phyloP scores from a whole-genome alignment of 2,113 vertebrate species.

The Cyanoramphus novaezelandiae region DNA sequence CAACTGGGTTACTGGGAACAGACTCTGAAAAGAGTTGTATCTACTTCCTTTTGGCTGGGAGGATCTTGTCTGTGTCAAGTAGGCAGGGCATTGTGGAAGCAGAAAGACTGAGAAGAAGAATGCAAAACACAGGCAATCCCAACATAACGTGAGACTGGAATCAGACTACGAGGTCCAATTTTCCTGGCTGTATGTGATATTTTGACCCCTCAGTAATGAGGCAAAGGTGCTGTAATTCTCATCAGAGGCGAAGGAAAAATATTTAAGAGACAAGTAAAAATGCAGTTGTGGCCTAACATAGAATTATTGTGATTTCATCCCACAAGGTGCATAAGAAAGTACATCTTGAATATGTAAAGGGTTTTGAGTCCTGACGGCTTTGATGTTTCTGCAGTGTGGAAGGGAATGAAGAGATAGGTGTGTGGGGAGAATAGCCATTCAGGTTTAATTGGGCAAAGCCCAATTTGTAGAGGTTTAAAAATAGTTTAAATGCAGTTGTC shows the following conservation, averaged over 20 bases:
- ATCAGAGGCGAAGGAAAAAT: neutral
- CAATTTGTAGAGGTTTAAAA: neutral
- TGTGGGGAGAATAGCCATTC: neutral
- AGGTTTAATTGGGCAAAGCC: neutral
- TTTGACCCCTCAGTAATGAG: neutral
- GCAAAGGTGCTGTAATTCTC: neutral
- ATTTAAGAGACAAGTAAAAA: neutral
- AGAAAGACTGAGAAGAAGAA: neutral
- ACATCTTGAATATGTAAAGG: neutral
- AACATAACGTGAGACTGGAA: neutral
- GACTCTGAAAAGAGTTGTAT: neutral
- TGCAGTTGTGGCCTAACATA: neutral
- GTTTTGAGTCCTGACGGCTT: neutral
- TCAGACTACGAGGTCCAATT: neutral
- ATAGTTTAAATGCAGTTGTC: neutral
- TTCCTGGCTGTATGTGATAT: neutral
- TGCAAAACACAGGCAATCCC: neutral
- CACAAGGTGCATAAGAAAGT: neutral
- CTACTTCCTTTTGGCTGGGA: neutral
- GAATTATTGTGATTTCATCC: neutral
- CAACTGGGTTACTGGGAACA: neutral
- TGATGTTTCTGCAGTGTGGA: neutral
- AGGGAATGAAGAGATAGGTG: neutral
- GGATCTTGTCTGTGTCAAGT: neutral
- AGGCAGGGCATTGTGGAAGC: neutral